phyloP scores from a whole-genome alignment of 2,797 vertebrate species.

The Choloepus didactylus region DNA sequence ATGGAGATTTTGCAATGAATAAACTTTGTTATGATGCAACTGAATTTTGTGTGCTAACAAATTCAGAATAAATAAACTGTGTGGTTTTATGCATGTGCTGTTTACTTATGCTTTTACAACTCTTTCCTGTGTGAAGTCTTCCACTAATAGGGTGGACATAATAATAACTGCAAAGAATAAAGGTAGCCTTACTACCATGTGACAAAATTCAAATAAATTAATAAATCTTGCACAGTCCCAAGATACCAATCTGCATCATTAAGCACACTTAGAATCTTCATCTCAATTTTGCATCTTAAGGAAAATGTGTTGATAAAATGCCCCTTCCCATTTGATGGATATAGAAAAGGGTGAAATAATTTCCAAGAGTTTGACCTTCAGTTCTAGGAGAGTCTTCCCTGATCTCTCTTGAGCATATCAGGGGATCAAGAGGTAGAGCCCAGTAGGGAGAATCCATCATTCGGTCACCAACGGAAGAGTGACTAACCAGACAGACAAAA shows the following conservation, averaged over 20 bases:
- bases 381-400: no score
- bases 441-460: no score
- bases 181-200: background rate
- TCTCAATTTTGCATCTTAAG: background rate
- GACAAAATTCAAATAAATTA: background rate
- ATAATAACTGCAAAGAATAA: background rate
- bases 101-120: background rate
- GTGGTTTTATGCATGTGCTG: background rate
- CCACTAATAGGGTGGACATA: background rate
- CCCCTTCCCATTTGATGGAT: background rate
- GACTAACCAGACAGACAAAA: background rate
- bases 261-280: background rate
- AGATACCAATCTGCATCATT: background rate
- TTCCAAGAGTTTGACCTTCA: background rate
- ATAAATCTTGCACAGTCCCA: background rate
- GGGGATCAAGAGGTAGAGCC: no score
- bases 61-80: background rate
- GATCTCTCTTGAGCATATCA: no score
- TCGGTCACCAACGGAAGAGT: background rate
- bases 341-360: background rate
- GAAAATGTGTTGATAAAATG: background rate
- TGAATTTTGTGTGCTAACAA: background rate
- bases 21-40: background rate
- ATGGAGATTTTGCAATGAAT: background rate
- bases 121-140: no score